Percentiles rank a stretch among this genome's conserved stretches.
phyloP scores from a whole-genome alignment of 1,140 invertebrate genomes.

The Cydia pomonella region DNA sequence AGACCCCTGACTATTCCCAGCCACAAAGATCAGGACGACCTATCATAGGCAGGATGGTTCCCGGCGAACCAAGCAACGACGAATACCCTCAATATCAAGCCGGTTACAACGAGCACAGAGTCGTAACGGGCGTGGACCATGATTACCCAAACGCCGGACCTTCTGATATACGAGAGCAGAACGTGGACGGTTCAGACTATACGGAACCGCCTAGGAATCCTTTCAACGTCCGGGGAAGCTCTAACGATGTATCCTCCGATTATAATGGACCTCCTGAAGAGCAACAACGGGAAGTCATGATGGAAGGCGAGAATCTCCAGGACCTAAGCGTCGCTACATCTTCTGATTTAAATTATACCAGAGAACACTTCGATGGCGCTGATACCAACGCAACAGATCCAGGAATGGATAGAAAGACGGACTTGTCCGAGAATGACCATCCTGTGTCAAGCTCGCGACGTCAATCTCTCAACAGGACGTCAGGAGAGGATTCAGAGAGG shows the following conservation, averaged over 20 bases:
- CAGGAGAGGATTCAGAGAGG: slow-evolving; percentile 75
- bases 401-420: slow-evolving; percentile 57
- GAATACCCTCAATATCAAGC: slow-evolving; percentile 65
- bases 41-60: slow-evolving; percentile 75
- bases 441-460: slow-evolving; percentile 55
- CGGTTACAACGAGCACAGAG: slow-evolving; percentile 68
- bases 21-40: slow-evolving; percentile 56
- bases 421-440: slow-evolving; percentile 55
- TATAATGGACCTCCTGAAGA: slow-evolving; percentile 61
- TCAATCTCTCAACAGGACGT: slow-evolving; percentile 66
- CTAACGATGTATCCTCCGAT: slow-evolving; percentile 54
- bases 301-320: slow-evolving; percentile 83
- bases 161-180: slow-evolving; percentile 70
- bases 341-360: slow-evolving; percentile 59
- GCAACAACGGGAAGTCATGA: slow-evolving; percentile 78
- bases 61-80: slow-evolving; percentile 72
- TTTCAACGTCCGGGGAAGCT: slow-evolving; percentile 59
- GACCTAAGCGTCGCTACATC: slow-evolving; percentile 74
- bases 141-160: slow-evolving; percentile 59
- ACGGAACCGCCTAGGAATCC: slow-evolving; percentile 63
- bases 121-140: slow-evolving; percentile 78
- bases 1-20: slow-evolving; percentile 66
- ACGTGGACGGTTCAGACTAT: slow-evolving; percentile 77
- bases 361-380: slow-evolving; percentile 66
- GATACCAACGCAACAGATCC: slow-evolving; percentile 50